A percentile compares a stretch with the other conserved stretches of the same genome.
phyloP scores from a whole-genome alignment of 2,113 vertebrate genomes.

The Phocoena sinus region DNA sequence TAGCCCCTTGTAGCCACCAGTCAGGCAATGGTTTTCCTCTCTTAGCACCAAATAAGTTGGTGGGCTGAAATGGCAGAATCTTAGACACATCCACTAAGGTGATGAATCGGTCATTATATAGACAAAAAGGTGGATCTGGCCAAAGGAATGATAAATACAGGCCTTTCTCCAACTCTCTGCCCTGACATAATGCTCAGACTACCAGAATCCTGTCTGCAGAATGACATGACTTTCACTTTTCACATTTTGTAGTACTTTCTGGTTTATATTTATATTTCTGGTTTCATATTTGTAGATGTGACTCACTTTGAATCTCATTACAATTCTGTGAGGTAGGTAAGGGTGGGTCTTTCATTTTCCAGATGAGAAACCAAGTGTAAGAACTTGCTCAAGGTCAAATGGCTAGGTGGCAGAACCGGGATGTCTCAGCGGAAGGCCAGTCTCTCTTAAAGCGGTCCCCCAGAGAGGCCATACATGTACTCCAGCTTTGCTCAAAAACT shows the following conservation, averaged over 20 bases:
- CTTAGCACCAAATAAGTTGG: neutral
- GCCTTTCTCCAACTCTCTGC: neutral
- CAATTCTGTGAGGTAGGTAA: neutral
- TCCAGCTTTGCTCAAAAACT: neutral
- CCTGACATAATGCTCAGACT: neutral
- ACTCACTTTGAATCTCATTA: neutral
- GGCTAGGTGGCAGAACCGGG: neutral
- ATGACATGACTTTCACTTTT: neutral
- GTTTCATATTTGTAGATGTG: neutral
- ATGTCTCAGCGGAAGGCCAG: neutral
- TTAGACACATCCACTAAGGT: neutral
- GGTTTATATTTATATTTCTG: too few relatives aligned
- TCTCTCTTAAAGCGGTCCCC: neutral
- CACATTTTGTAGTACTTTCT: neutral
- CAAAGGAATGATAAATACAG: neutral
- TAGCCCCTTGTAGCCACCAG: neutral
- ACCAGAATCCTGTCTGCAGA: neutral
- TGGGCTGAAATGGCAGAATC: neutral
- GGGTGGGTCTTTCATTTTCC: slow-evolving; percentile 9
- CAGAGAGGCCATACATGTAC: neutral
- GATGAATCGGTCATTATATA: neutral
- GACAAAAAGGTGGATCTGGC: neutral
- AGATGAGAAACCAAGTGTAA: slow-evolving; percentile 2
- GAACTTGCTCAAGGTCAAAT: neutral
- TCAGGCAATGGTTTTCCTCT: neutral